These are phyloP conservation scores for Scomber colias DNA, from an alignment of 2,113 vertebrate genomes.

Conservation along the genomic window DNA sequence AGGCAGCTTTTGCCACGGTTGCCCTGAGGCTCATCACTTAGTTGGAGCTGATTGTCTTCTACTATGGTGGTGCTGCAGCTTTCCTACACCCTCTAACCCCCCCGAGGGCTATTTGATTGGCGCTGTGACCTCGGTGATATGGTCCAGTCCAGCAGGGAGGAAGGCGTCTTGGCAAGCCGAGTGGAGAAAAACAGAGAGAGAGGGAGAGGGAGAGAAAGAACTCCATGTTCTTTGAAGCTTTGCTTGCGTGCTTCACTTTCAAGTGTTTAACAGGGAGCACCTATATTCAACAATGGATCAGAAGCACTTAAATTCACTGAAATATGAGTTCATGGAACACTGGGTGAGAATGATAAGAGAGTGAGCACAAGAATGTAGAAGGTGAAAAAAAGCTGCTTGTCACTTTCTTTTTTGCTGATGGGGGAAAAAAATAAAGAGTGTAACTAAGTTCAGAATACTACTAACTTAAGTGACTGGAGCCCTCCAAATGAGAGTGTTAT, in stretches of 20 bases:
- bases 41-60: neutral
- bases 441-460: accelerated
- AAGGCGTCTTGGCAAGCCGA: neutral
- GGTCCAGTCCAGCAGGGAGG: slow-evolving; percentile 28
- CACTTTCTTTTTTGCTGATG: no score
- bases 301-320: neutral
- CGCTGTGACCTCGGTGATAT: slow-evolving; percentile 49
- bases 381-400: no score
- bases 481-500: neutral
- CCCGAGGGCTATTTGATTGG: slow-evolving; percentile 46
- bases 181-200: neutral
- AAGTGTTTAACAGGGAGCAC: neutral
- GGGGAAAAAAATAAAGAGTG: neutral
- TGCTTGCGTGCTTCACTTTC: slow-evolving; percentile 1
- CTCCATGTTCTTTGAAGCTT: slow-evolving; percentile 28
- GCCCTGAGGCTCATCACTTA: neutral
- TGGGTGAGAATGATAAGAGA: neutral
- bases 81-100: slow-evolving; percentile 27
- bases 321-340: neutral
- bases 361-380: neutral
- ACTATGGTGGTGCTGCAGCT: slow-evolving; percentile 4
- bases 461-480: neutral
- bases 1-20: neutral
- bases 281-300: neutral
- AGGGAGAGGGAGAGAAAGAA: slow-evolving; percentile 30